Evolutionary conservation across 2,888 invertebrate genomes (phyloP), one percentile per base, ranked within the genome.

Genomic region (Heliconius erato): DNA sequence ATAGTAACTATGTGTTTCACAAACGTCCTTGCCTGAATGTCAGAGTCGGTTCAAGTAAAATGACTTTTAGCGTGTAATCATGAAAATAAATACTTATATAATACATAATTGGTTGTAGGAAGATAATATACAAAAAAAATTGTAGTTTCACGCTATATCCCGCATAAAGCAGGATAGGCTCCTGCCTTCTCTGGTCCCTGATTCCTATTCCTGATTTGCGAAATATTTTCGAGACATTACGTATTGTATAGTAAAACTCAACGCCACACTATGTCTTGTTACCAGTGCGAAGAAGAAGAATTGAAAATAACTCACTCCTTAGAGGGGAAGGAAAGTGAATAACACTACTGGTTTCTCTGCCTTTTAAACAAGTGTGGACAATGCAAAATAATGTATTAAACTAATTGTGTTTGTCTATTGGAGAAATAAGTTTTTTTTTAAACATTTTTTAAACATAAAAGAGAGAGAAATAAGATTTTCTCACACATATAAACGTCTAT

Each of bases 21-120:
- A 59, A 44, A 40, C 69, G 80, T 69, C 81, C 81, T 81, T 77
- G 76, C 40, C 16, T 81, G 69, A 77, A 81, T 81, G 81, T 81
- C 69, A 78, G 19, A 23, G 76, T n/a, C 44, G 40, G 28, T 77
- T 77, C 40, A 77, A 59, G 72, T 16, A 72, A 49, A 72, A 26
- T 72, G 71, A 72, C 44, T 44, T 44, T 71, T 26, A 71, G n/a
- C 71, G 44, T 71, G 16, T 40, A 72, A 72, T 44, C 72, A 26
- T 72, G 72, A 49, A 72, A 72, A 72, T 71, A 71, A 40, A 6
- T 67, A 67, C 67, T 28, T 28, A 28, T 28, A 3, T 40, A 67
- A n/a, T 71, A 71, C 35, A 68, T 32, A 68, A 68, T 54, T 6
- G 49, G 16, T 49, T 19, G 19, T 68, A 32, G 19, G 3, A 23